These are phyloP conservation scores for Temnothorax unifasciatus DNA, from an alignment of 2,888 invertebrate species.

Conservation along the genomic window DNA sequence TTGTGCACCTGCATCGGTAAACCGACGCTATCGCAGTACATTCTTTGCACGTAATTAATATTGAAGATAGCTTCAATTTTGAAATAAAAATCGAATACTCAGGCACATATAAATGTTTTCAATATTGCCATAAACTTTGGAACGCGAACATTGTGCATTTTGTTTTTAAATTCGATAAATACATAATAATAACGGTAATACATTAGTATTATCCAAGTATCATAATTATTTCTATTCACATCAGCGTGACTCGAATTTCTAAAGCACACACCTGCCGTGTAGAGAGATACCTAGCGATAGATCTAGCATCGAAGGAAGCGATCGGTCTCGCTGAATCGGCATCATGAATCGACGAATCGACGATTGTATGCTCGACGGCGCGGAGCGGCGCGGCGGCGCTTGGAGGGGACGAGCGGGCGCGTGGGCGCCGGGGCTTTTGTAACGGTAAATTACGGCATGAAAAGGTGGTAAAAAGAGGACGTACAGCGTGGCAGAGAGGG, in stretches of 20 bases:
- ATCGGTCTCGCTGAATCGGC: slow-evolving; percentile 51
- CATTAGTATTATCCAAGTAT: neutral
- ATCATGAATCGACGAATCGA: slow-evolving; percentile 75
- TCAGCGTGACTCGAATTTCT: slow-evolving; percentile 16
- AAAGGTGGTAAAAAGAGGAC: slow-evolving; percentile 78
- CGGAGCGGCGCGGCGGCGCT: slow-evolving; percentile 7
- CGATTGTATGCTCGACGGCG: slow-evolving; percentile 37
- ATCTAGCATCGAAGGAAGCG: neutral
- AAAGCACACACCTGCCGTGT: slow-evolving; percentile 35
- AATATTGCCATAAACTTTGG: neutral
- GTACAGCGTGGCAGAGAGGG: slow-evolving; percentile 51
- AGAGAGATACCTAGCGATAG: slow-evolving; percentile 33
- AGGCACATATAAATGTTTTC: neutral
- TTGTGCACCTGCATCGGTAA: slow-evolving; percentile 55
- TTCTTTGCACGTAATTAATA: neutral
- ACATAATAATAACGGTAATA: neutral
- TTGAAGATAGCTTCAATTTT: neutral
- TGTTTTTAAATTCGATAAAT: neutral
- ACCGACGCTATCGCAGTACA: neutral
- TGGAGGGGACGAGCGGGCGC: slow-evolving; percentile 31
- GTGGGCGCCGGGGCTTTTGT: slow-evolving; percentile 74
- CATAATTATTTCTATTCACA: slow-evolving; percentile 34
- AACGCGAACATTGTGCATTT: neutral
- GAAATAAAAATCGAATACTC: neutral
- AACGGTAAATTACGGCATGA: slow-evolving; percentile 74